Evolutionary conservation across 2,888 invertebrate genomes (phyloP).

Genomic region (Anarsia innoxiella): DNA sequence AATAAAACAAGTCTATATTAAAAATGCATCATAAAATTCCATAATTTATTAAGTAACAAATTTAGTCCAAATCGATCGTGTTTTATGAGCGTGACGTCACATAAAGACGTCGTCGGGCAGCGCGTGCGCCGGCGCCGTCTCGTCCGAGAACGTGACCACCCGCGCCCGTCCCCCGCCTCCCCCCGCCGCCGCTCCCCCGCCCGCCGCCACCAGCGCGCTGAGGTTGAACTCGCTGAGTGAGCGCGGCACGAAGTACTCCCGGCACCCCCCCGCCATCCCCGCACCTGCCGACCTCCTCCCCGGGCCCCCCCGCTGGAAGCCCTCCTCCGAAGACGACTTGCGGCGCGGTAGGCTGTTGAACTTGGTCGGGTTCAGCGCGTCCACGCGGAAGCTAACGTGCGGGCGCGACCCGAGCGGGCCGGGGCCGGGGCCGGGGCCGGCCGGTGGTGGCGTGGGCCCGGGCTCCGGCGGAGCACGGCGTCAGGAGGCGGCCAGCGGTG

Average conservation of each 20-base stretch:
- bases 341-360: slow-evolving; percentile 76
- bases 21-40: no score
- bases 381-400: slow-evolving; percentile 53
- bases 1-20: no score
- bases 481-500: slow-evolving; percentile 68
- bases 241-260: slow-evolving; percentile 89
- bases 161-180: slow-evolving; percentile 64
- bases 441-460: slow-evolving; percentile 39
- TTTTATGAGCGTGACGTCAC: slow-evolving; percentile 75
- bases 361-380: slow-evolving; percentile 57
- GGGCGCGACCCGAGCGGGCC: slow-evolving; percentile 47
- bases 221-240: slow-evolving; percentile 90
- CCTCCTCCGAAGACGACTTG: slow-evolving; percentile 50
- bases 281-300: slow-evolving; percentile 76
- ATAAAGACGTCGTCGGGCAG: slow-evolving; percentile 84
- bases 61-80: slow-evolving; percentile 33
- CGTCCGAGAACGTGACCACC: slow-evolving; percentile 89
- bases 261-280: slow-evolving; percentile 77
- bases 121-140: slow-evolving; percentile 63
- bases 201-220: slow-evolving; percentile 57
- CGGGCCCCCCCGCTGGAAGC: slow-evolving; percentile 80
- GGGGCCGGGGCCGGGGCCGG: slow-evolving; percentile 49
- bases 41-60: slow-evolving; percentile 54
- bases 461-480: slow-evolving; percentile 58
- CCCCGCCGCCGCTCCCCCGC: slow-evolving; percentile 36